Percentiles rank a stretch among this genome's conserved stretches.
Evolutionary conservation across 2,888 invertebrate genomes (phyloP).

Genomic region (Clepsis dumicolana): DNA sequence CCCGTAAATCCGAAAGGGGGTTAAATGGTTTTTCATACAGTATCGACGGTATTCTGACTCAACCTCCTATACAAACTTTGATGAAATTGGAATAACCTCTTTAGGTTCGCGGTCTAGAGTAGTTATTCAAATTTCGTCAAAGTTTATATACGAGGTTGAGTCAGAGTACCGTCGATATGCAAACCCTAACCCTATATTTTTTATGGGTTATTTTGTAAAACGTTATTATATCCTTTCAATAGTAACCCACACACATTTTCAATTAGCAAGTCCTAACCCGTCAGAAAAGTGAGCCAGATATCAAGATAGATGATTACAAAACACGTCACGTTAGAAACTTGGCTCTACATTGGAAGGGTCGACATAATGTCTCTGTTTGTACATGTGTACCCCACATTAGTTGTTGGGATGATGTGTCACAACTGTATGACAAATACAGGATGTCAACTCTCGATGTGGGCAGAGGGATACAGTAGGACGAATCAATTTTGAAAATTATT

Average conservation of each 20-base stretch:
- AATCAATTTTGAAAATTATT: neutral
- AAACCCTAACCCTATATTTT: too few relatives aligned
- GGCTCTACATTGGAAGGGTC: constrained; percentile 23
- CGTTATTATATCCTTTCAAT: neutral
- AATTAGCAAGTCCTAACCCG: neutral
- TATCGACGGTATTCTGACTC: too few relatives aligned
- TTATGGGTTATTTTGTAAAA: too few relatives aligned
- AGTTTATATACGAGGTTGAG: too few relatives aligned
- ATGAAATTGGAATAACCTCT: too few relatives aligned
- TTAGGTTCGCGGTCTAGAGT: too few relatives aligned
- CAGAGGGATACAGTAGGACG: constrained; percentile 16
- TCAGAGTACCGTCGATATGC: too few relatives aligned
- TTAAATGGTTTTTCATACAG: too few relatives aligned
- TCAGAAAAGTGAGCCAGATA: constrained; percentile 16
- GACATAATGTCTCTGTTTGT: constrained; percentile 18
- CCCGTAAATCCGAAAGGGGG: too few relatives aligned
- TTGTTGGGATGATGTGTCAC: constrained; percentile 57
- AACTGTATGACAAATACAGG: constrained; percentile 67
- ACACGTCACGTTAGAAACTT: constrained; percentile 35
- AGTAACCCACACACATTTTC: neutral
- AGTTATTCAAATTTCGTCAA: too few relatives aligned
- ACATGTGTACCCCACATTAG: constrained; percentile 42
- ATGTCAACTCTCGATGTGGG: constrained; percentile 56
- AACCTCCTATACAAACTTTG: too few relatives aligned
- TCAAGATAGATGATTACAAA: constrained; percentile 33